These are phyloP conservation scores for Tapirus terrestris DNA, from an alignment of 2,113 vertebrate species.

Conservation along the genomic window DNA sequence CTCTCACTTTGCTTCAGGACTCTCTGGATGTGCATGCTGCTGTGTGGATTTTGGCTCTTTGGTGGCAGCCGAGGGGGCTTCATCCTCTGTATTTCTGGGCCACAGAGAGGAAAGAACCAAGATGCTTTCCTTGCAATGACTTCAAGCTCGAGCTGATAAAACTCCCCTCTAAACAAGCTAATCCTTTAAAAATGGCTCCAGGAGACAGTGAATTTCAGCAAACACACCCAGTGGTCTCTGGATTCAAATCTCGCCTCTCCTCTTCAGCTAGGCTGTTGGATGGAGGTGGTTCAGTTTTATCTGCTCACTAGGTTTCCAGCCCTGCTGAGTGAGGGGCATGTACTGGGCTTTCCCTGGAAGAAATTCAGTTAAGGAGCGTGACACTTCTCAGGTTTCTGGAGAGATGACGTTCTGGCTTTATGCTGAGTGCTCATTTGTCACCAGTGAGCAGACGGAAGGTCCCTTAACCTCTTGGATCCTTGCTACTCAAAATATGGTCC, in stretches of 20 bases:
- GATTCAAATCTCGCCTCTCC: constrained; percentile 57
- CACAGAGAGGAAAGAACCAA: constrained; percentile 58
- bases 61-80: neutral
- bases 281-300: constrained; percentile 26
- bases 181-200: constrained; percentile 48
- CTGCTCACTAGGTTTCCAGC: constrained; percentile 7
- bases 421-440: neutral
- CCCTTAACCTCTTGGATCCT: neutral
- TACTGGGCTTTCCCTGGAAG: constrained; percentile 58
- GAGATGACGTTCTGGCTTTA: constrained; percentile 43
- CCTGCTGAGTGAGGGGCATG: neutral
- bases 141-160: constrained; percentile 19
- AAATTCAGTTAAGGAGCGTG: constrained; percentile 41
- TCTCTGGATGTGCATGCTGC: neutral
- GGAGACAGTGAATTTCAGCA: constrained; percentile 57
- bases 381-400: constrained; percentile 10
- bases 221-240: neutral
- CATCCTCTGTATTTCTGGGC: neutral
- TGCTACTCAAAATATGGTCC: neutral
- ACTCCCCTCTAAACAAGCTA: neutral
- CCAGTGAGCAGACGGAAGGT: neutral
- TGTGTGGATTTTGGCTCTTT: neutral
- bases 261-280: constrained; percentile 36
- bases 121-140: constrained; percentile 53
- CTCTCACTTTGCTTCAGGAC: constrained; percentile 66